phyloP scores from a whole-genome alignment of 2,888 invertebrate species.

The Criorhina ranunculi region DNA sequence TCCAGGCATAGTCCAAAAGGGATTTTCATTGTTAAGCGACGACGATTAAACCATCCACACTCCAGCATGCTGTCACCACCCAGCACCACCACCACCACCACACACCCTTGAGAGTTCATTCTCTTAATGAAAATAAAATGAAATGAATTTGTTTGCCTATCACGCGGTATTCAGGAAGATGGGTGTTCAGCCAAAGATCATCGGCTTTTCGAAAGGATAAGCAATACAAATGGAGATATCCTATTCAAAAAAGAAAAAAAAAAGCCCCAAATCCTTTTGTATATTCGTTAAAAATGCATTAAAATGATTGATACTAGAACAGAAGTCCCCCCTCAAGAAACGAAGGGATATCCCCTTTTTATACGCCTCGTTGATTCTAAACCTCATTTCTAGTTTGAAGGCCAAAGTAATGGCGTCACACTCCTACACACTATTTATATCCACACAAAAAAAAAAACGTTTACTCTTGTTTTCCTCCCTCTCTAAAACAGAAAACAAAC shows the following conservation, averaged over 20 bases:
- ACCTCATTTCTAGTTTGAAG: conserved; percentile 15
- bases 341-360: conserved; percentile 11
- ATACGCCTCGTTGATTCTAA: conserved; percentile 23
- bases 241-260: neutral
- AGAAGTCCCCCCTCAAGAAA: neutral
- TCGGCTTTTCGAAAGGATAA: conserved; percentile 21
- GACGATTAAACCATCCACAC: conserved; percentile 9
- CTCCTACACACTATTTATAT: neutral
- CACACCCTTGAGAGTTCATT: neutral
- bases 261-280: conserved; percentile 23
- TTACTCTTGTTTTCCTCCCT: conserved; percentile 1
- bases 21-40: conserved; percentile 7
- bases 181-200: conserved; percentile 22
- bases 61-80: neutral
- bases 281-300: conserved; percentile 39
- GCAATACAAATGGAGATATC: conserved; percentile 27
- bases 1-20: neutral
- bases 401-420: neutral
- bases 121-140: conserved; percentile 9
- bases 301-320: conserved; percentile 38
- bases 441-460: conserved; percentile 14
- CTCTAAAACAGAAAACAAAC: neutral
- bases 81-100: neutral
- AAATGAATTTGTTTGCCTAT: conserved; percentile 24
- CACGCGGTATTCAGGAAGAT: neutral